A percentile compares a stretch with the other conserved stretches of the same genome.
Evolutionary conservation across 1,140 invertebrate species (phyloP).

Genomic region (Acyrthosiphon pisum): DNA sequence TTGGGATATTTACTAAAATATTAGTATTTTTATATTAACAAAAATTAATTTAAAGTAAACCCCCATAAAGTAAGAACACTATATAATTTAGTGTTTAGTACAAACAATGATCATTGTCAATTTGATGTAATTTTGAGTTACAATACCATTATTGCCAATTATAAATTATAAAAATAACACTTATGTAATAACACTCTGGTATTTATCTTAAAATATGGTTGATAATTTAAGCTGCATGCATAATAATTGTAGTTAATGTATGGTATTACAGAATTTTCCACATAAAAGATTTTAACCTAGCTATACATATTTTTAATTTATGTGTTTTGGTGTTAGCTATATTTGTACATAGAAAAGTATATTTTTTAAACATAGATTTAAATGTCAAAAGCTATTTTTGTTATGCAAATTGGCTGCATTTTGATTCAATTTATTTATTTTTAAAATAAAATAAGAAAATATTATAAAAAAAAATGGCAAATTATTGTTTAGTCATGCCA

Average conservation of each 20-base stretch:
- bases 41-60: neutral
- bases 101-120: constrained; percentile 34
- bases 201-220: neutral
- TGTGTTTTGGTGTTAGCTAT: constrained; percentile 25
- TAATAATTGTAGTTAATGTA: neutral
- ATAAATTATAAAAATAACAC: neutral
- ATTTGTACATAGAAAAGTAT: constrained; percentile 43
- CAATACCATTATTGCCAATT: neutral
- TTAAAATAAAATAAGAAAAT: neutral
- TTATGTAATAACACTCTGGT: neutral
- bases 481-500: neutral
- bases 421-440: constrained; percentile 27
- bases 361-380: constrained; percentile 36
- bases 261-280: neutral
- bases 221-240: neutral
- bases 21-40: constrained; percentile 4
- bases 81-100: constrained; percentile 21
- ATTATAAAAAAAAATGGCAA: neutral
- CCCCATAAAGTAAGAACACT: neutral
- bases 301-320: neutral
- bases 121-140: constrained; percentile 28
- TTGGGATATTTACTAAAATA: neutral
- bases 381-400: constrained; percentile 32
- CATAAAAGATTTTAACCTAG: neutral
- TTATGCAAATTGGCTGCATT: neutral